These are phyloP conservation scores for Ophonus ardosiacus DNA, from an alignment of 2,888 invertebrate species.

Conservation along the genomic window DNA sequence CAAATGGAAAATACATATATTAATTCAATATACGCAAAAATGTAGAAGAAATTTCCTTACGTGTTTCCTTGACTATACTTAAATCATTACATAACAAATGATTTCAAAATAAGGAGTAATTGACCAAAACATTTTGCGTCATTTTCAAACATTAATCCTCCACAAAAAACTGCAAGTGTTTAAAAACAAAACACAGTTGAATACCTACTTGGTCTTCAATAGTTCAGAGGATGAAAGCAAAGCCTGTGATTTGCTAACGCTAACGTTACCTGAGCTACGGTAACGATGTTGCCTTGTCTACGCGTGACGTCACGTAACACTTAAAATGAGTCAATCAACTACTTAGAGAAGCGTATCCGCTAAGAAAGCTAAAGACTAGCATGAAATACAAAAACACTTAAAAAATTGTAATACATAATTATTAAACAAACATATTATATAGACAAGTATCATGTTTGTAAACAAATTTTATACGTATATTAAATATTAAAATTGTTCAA, in stretches of 20 bases:
- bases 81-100: slow-evolving; percentile 18
- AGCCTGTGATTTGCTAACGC: background rate
- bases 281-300: background rate
- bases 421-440: too few relatives aligned
- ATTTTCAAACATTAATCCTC: slow-evolving; percentile 10
- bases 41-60: background rate
- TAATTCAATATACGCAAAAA: background rate
- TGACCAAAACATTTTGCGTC: slow-evolving; percentile 39
- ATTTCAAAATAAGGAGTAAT: slow-evolving; percentile 33
- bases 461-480: too few relatives aligned
- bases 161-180: background rate
- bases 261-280: background rate
- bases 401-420: too few relatives aligned
- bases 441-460: too few relatives aligned
- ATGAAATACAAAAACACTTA: too few relatives aligned
- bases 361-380: too few relatives aligned
- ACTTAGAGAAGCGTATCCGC: background rate
- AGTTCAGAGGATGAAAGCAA: background rate
- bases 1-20: background rate
- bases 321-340: slow-evolving; percentile 22
- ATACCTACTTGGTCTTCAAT: background rate
- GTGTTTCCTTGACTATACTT: background rate
- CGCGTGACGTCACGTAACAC: slow-evolving; percentile 21
- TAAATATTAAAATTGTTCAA: too few relatives aligned
- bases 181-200: background rate